These are phyloP conservation scores for Dendrolimus houi DNA, from an alignment of 2,888 invertebrate genomes.

Conservation along the genomic window DNA sequence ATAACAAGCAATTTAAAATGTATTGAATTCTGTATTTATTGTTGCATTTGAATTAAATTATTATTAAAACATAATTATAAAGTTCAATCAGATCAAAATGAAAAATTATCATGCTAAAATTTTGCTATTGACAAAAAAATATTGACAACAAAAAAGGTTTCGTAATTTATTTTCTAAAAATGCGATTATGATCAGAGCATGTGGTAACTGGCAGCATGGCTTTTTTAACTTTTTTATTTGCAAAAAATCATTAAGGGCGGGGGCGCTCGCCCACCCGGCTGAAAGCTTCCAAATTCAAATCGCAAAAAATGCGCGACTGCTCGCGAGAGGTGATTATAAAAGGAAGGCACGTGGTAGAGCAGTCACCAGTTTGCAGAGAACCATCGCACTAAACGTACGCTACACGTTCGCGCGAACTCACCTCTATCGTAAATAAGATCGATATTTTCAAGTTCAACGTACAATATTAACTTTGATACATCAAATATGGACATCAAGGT, in stretches of 20 bases:
- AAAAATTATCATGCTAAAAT: too few species aligned
- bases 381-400: slow-evolving; percentile 43
- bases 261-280: slow-evolving; percentile 65
- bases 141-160: background rate
- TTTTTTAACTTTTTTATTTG: slow-evolving; percentile 32
- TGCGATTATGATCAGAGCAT: slow-evolving; percentile 25
- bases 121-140: background rate
- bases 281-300: slow-evolving; percentile 73
- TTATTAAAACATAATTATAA: too few species aligned
- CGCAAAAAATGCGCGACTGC: slow-evolving; percentile 69
- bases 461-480: slow-evolving; percentile 10
- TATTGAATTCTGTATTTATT: too few species aligned
- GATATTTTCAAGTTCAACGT: slow-evolving; percentile 47
- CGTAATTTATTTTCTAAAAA: slow-evolving; percentile 5
- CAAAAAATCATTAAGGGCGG: slow-evolving; percentile 51
- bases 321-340: slow-evolving; percentile 59
- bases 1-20: too few species aligned
- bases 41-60: too few species aligned
- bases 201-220: slow-evolving; percentile 38
- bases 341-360: slow-evolving; percentile 56
- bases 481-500: slow-evolving; percentile 62
- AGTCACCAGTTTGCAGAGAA: slow-evolving; percentile 55
- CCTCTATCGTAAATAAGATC: slow-evolving; percentile 65
- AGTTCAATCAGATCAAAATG: too few species aligned
- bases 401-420: slow-evolving; percentile 31